These are phyloP conservation scores for Timema podura DNA, from an alignment of 2,888 invertebrate genomes.

Conservation along the genomic window DNA sequence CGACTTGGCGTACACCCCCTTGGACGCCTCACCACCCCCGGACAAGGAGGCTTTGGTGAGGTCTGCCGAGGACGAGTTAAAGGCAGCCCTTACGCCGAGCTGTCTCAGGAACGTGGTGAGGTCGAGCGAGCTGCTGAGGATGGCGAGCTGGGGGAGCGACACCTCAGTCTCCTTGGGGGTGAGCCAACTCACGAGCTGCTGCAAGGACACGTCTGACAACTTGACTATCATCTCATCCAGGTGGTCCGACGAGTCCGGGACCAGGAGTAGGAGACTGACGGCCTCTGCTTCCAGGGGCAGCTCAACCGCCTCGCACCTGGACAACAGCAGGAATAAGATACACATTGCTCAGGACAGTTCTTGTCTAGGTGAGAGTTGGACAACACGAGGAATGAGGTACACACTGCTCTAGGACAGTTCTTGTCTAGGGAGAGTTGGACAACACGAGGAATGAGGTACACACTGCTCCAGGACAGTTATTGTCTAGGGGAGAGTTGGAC, in stretches of 20 bases:
- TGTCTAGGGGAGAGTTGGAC: too few relatives aligned
- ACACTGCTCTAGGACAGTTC: too few relatives aligned
- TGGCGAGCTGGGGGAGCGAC: conserved; percentile 39
- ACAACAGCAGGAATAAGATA: not conserved
- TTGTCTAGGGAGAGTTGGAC: too few relatives aligned
- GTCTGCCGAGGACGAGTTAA: conserved; percentile 30
- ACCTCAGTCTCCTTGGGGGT: conserved; percentile 36
- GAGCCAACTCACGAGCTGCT: conserved; percentile 34
- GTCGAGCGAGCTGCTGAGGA: conserved; percentile 37
- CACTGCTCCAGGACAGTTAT: too few relatives aligned
- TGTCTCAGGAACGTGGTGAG: conserved; percentile 36
- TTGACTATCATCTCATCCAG: conserved; percentile 34
- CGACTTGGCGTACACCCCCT: conserved; percentile 33
- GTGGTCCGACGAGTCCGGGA: conserved; percentile 36
- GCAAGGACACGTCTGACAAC: conserved; percentile 27
- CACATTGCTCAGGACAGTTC: too few relatives aligned
- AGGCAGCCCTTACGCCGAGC: conserved; percentile 35
- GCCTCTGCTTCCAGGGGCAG: conserved; percentile 38
- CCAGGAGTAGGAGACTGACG: conserved; percentile 37
- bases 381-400: too few relatives aligned
- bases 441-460: too few relatives aligned
- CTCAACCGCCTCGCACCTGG: conserved; percentile 37
- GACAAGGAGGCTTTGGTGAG: conserved; percentile 5
- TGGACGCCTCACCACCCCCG: conserved; percentile 1
- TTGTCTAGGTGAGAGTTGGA: too few relatives aligned